Conservation (phyloP, 2,888 invertebrate species). For the Muscina levida region DNA sequence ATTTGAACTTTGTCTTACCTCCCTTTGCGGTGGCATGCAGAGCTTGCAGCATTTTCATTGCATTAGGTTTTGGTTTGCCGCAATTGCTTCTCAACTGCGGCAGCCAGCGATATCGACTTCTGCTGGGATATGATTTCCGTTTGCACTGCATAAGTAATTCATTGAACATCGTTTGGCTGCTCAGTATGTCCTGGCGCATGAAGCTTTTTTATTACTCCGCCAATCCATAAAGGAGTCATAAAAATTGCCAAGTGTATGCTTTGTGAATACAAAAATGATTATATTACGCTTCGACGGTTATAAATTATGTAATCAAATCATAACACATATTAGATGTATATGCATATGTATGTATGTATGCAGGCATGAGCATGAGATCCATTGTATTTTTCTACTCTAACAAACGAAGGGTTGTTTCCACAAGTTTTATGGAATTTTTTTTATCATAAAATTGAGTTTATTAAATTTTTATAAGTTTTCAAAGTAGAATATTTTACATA, state of each 20-base stretch:
- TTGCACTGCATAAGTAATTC: constrained; percentile 59
- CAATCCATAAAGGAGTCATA: constrained; percentile 56
- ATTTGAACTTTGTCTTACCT: constrained; percentile 28
- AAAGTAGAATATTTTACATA: no score
- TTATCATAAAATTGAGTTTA: no score
- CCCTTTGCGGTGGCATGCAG: constrained; percentile 51
- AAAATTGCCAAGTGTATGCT: constrained; percentile 54
- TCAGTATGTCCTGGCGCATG: constrained; percentile 22
- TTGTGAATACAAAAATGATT: constrained; percentile 56
- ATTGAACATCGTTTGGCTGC: constrained; percentile 31
- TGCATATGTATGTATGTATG: constrained; percentile 33
- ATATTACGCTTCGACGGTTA: constrained; percentile 54
- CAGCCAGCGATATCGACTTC: constrained; percentile 35
- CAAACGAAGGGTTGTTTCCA: constrained; percentile 16
- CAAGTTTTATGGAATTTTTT: constrained; percentile 35
- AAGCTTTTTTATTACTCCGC: constrained; percentile 42
- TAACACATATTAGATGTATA: constrained; percentile 53
- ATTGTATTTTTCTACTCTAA: no score
- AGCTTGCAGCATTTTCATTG: constrained; percentile 60
- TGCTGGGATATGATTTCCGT: constrained; percentile 24
- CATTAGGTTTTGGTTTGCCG: constrained; percentile 63
- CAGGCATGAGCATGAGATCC: no score
- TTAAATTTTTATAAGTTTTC: no score
- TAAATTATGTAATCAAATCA: constrained; percentile 65
- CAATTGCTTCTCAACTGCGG: constrained; percentile 52